Evolutionary conservation across 1,140 invertebrate genomes (phyloP).

Genomic region (Orius insidiosus): DNA sequence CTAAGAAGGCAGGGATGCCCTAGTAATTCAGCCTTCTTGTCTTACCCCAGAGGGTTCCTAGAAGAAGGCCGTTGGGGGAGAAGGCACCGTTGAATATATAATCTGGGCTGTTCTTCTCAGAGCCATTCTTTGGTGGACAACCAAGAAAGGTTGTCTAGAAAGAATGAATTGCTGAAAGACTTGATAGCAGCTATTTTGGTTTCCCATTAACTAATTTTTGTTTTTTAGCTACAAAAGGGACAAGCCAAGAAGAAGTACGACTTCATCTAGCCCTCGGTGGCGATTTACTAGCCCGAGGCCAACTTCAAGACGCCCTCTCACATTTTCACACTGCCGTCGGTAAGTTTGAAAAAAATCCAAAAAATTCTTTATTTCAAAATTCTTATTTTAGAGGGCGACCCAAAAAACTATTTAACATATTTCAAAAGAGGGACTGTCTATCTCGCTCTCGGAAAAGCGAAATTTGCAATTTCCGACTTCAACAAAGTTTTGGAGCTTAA

Average conservation of each 20-base stretch:
- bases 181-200: not conserved
- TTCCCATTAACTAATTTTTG: not conserved
- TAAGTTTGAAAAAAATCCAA: conserved; percentile 31
- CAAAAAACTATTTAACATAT: conserved; percentile 87
- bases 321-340: conserved; percentile 97
- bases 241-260: conserved; percentile 59
- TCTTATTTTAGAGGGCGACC: conserved; percentile 70
- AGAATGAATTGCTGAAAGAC: not conserved
- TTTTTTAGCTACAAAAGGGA: conserved; percentile 7
- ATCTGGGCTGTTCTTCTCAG: not conserved
- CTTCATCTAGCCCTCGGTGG: conserved; percentile 86
- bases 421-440: conserved; percentile 92
- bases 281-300: conserved; percentile 74
- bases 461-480: conserved; percentile 86
- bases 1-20: no score
- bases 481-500: conserved; percentile 84
- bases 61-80: no score
- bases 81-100: no score
- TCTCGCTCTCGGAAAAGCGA: conserved; percentile 88
- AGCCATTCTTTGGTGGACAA: not conserved
- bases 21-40: no score
- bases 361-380: conserved; percentile 14
- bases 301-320: conserved; percentile 87
- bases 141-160: not conserved
- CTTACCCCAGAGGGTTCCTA: no score